These are phyloP conservation scores for Sebastes baramenuke DNA, from an alignment of 2,797 vertebrate species.

Conservation along the genomic window DNA sequence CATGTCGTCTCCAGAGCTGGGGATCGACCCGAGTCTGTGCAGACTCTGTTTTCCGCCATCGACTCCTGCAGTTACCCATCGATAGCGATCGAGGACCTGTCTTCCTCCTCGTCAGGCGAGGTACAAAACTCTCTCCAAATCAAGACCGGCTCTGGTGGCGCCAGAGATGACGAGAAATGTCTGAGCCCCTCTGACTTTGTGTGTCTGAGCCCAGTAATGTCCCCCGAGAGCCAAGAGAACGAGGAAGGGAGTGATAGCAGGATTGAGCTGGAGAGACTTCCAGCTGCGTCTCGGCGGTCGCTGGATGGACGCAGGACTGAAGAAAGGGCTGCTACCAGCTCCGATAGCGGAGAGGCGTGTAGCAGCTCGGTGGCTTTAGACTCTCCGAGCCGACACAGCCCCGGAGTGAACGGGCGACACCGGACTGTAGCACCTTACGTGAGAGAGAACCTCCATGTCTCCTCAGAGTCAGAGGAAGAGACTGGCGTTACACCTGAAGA, in stretches of 20 bases:
- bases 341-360: slow-evolving; percentile 56
- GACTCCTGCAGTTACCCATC: slow-evolving; percentile 94
- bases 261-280: slow-evolving; percentile 41
- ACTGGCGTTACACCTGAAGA: slow-evolving; percentile 33
- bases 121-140: slow-evolving; percentile 43
- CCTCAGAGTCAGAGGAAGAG: slow-evolving; percentile 70
- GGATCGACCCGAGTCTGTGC: slow-evolving; percentile 82
- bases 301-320: slow-evolving; percentile 52
- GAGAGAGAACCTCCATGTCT: slow-evolving; percentile 67
- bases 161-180: slow-evolving; percentile 58
- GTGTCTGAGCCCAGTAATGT: slow-evolving; percentile 71
- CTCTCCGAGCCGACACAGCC: slow-evolving; percentile 59
- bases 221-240: slow-evolving; percentile 63
- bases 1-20: slow-evolving; percentile 78
- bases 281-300: slow-evolving; percentile 23
- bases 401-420: slow-evolving; percentile 85
- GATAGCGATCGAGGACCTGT: slow-evolving; percentile 89
- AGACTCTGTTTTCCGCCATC: slow-evolving; percentile 85
- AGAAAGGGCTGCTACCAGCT: slow-evolving; percentile 9
- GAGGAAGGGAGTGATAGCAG: slow-evolving; percentile 42
- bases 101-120: slow-evolving; percentile 84
- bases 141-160: slow-evolving; percentile 16
- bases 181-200: slow-evolving; percentile 71
- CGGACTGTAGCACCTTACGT: slow-evolving; percentile 75
- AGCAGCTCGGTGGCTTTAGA: slow-evolving; percentile 30